A percentile compares a stretch with the other conserved stretches of the same genome.
These are phyloP conservation scores for Centropus bengalensis DNA, from an alignment of 2,113 vertebrate genomes.

Conservation along the genomic window DNA sequence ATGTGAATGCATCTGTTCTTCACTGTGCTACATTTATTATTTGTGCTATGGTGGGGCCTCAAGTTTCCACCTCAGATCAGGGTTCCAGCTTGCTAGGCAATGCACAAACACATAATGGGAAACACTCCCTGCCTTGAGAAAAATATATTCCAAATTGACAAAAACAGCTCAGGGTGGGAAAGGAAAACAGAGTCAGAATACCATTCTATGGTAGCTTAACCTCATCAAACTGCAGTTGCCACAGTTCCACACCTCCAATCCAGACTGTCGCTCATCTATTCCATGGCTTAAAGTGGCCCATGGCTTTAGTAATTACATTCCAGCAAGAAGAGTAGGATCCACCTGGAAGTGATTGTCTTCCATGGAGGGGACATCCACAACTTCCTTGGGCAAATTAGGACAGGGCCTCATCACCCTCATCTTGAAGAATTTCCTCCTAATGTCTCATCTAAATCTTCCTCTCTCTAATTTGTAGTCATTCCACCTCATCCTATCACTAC, in stretches of 20 bases:
- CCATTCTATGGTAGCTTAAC: background rate
- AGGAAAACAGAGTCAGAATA: constrained; percentile 5
- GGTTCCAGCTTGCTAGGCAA: constrained; percentile 55
- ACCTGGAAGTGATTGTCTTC: background rate
- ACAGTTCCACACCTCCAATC: background rate
- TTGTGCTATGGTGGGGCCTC: constrained; percentile 55
- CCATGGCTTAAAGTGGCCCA: background rate
- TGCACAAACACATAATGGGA: constrained; percentile 62
- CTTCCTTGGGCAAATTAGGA: too few relatives aligned
- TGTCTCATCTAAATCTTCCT: too few relatives aligned
- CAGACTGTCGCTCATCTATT: background rate
- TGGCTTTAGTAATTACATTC: background rate
- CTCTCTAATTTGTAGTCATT: too few relatives aligned
- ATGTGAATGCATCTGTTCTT: constrained; percentile 68
- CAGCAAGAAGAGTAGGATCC: background rate
- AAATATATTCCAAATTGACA: constrained; percentile 38
- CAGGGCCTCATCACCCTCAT: too few relatives aligned
- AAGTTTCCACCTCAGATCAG: constrained; percentile 69
- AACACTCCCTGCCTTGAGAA: constrained; percentile 61
- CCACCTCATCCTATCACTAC: too few relatives aligned
- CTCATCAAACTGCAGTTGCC: background rate
- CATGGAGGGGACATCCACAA: too few relatives aligned
- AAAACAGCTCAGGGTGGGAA: constrained; percentile 39
- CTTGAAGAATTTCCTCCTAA: too few relatives aligned
- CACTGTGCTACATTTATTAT: constrained; percentile 65